Evolutionary conservation across 30 jellyfish, hydroid and myxozoan genomes (phyloP), one percentile per base, ranked within the genome.

Genomic region (Hydractinia echinata): DNA sequence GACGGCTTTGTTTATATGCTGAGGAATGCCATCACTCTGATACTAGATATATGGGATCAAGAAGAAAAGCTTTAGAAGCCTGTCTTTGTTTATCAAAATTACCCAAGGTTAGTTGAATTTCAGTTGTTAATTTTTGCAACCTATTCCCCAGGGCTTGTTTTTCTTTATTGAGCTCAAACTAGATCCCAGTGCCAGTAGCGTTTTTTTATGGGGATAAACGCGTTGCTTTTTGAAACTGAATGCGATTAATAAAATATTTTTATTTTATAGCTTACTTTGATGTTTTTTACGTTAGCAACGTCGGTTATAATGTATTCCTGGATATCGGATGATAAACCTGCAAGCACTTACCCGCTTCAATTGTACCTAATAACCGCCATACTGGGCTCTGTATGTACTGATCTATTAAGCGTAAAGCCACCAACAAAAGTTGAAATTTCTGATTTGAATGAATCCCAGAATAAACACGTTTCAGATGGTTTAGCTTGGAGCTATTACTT

Each of bases 401-500:
- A 30, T 30, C 44, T 30, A 30, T 30, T 30, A 30, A 30, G 44
- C 44, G 44, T 30, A 30, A 30, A 30, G 44, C 44, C 44, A 30
- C 44, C 44, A 30, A 30, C 89, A 14, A 82, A 19, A 49, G 88
- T 72, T 53, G 96, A 89, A 52, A 4, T 82, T 53, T 89, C 96
- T 5, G 81, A 70, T 70, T 66, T 84, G 82, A 83, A 76, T 76
- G 96, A 84, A 73, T 53, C 66, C 10, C 83, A 82, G 55, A 83
- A 76, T 56, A 89, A 89, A 67, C 84, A 89, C 81, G 86, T 89
- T 55, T 95, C 96, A 48, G 91, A 64, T 19, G 96, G 96, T 61
- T 39, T 89, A 16, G 96, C 96, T 1, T 84, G 96, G 96, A 84
- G 95, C 18, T 89, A 61, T 79, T 89, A 89, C 74, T 89, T 69